A percentile compares a stretch with the other conserved stretches of the same genome.
These are phyloP conservation scores for Diploptera punctata DNA, from an alignment of 2,888 invertebrate species.

Conservation along the genomic window DNA sequence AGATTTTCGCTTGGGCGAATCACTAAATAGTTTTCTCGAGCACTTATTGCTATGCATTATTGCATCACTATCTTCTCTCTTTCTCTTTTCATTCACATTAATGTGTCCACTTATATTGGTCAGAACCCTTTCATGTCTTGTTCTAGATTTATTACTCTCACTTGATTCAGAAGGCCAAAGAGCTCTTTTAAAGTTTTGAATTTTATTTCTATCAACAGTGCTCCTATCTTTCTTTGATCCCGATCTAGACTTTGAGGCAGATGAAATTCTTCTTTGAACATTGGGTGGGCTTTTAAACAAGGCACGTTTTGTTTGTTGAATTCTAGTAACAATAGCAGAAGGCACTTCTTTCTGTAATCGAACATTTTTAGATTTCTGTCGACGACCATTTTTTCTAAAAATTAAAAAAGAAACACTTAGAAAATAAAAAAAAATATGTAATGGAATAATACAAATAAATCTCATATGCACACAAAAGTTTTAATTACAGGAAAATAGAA, in stretches of 20 bases:
- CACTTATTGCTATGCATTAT: background rate
- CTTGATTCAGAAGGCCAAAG: slow-evolving; percentile 53
- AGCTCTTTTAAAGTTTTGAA: slow-evolving; percentile 66
- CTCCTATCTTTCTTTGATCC: slow-evolving; percentile 23
- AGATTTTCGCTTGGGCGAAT: background rate
- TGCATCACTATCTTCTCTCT: background rate
- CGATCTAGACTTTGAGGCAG: slow-evolving; percentile 57
- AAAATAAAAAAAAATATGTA: no score
- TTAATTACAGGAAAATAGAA: no score
- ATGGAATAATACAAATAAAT: background rate
- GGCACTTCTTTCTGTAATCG: background rate
- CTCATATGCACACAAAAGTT: background rate
- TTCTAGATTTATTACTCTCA: background rate
- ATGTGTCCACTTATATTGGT: slow-evolving; percentile 5
- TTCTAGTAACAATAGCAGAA: background rate
- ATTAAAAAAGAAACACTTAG: no score
- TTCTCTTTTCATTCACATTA: background rate
- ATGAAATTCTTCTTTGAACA: slow-evolving; percentile 52
- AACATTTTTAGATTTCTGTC: background rate
- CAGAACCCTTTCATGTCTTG: background rate
- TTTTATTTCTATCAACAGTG: slow-evolving; percentile 10
- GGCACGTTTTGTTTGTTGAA: slow-evolving; percentile 62
- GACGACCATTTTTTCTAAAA: background rate
- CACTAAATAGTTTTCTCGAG: slow-evolving; percentile 1
- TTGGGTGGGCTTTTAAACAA: slow-evolving; percentile 73